Conservation (phyloP, 2,113 vertebrate species). For the Laticauda colubrina region DNA sequence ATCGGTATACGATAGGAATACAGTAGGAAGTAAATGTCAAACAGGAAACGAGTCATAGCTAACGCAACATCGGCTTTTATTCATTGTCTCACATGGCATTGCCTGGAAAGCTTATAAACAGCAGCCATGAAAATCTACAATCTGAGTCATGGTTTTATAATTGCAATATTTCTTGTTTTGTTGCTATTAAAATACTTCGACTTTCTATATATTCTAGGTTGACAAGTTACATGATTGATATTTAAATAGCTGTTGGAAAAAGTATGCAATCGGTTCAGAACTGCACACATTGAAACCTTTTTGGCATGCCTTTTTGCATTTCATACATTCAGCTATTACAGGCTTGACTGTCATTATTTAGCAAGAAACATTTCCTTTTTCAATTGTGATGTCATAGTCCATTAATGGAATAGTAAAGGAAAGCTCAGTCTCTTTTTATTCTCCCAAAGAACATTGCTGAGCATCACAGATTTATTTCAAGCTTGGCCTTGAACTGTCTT, state of each 20-base stretch:
- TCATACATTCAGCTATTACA: constrained; percentile 21
- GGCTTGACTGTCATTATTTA: background rate
- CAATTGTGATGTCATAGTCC: rapidly evolving
- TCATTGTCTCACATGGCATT: background rate
- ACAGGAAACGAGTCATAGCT: constrained; percentile 17
- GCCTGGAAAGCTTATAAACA: background rate
- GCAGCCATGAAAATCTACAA: background rate
- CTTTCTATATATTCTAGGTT: constrained; percentile 32
- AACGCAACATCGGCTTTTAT: background rate
- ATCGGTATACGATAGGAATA: background rate
- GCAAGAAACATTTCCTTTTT: background rate
- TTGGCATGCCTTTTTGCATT: constrained; percentile 34
- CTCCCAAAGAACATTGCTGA: constrained; percentile 14
- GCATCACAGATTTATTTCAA: constrained; percentile 26
- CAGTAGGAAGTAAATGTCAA: background rate
- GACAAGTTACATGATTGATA: constrained; percentile 47
- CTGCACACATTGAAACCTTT: constrained; percentile 18
- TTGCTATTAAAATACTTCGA: constrained; percentile 54
- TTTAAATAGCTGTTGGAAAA: constrained; percentile 43
- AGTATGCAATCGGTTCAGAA: constrained; percentile 22
- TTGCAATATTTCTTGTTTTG: constrained; percentile 32
- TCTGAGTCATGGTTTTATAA: constrained; percentile 10
- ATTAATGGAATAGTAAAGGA: constrained; percentile 5
- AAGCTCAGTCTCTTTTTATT: background rate
- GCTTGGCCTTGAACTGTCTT: constrained; percentile 12